Base-by-base conservation (phyloP, 1,140 invertebrate genomes). In the Calephelis nemesis region DNA sequence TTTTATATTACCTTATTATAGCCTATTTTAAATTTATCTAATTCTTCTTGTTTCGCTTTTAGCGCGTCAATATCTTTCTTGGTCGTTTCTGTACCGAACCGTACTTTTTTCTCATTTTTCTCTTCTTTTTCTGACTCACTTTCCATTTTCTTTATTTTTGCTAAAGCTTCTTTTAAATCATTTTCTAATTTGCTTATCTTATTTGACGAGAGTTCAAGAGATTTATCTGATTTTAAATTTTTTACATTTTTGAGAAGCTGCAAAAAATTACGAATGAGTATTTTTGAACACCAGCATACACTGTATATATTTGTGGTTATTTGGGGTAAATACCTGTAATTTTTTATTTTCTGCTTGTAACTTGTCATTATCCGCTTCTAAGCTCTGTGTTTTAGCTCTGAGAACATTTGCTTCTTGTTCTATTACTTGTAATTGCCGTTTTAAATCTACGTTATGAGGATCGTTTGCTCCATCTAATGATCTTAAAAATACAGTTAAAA, bases 281-380 rank as follows among this genome's bases (percentile, higher is more conserved):
- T 47, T n/a, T 48, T 30, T 4, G 6, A 65, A 50, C 7, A 52
- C n/a, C 39, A 42, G 2, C 50, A 93, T 69, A 15, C 94, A 79
- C 85, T 92, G n/a, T n/a, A 76, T 65, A 85, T 45, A 45, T 45
- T 4, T 45, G 7, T 42, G 7, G 4, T 42, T 42, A 42, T 42
- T 45, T 45, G 42, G 42, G 42, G 0, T 7, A 81, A 65, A 64
- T 79, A 92, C 85, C 84, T 92, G 92, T 75, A 96, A 81, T 68
- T 94, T 93, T 79, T 95, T 96, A 80, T 96, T 96, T 84, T 97
- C 96, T 50, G 94, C 91, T 67, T 89, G 87, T 47, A 96, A 78
- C 81, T 95, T 95, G 76, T 97, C 96, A 84, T 96, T 96, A 77
- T 97, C 96, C 9, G 89, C 87, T 88, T 97, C 96, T 49, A 96